These are phyloP conservation scores for Drosophila dives DNA, from an alignment of 2,888 invertebrate genomes.

Conservation along the genomic window DNA sequence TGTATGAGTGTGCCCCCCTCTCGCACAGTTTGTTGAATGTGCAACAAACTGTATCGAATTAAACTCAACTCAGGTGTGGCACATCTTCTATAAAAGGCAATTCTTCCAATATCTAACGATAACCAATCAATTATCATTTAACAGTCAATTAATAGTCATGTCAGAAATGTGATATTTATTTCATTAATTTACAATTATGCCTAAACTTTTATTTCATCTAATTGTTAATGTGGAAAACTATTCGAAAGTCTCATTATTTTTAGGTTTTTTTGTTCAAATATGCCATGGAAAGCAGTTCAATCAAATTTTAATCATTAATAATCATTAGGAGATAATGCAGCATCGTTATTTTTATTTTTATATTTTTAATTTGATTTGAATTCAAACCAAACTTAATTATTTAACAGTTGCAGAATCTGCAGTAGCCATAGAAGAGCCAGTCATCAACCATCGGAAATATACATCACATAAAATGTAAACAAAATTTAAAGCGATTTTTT, in stretches of 20 bases:
- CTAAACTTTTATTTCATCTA: neutral
- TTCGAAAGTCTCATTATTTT: neutral
- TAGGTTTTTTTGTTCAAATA: too few species aligned
- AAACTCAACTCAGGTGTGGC: constrained; percentile 25
- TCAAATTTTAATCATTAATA: constrained; percentile 1
- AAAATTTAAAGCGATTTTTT: constrained; percentile 29
- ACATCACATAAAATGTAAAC: neutral
- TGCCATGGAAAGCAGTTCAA: neutral
- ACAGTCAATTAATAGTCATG: constrained; percentile 14
- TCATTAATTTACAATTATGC: constrained; percentile 6
- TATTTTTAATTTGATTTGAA: neutral
- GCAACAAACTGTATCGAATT: constrained; percentile 41
- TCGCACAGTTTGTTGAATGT: constrained; percentile 32
- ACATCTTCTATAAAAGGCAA: constrained; percentile 10
- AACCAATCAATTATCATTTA: constrained; percentile 24
- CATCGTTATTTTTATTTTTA: neutral
- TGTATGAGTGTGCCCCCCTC: constrained; percentile 12
- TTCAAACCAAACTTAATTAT: neutral
- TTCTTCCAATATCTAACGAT: constrained; percentile 24
- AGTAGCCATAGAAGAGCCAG: neutral
- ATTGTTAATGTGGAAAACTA: neutral
- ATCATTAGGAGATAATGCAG: neutral
- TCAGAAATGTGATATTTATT: neutral
- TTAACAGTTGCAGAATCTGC: neutral
- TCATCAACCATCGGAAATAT: neutral